Base-by-base conservation (phyloP, 2,797 vertebrate genomes). In the Eupleurogrammus muticus region DNA sequence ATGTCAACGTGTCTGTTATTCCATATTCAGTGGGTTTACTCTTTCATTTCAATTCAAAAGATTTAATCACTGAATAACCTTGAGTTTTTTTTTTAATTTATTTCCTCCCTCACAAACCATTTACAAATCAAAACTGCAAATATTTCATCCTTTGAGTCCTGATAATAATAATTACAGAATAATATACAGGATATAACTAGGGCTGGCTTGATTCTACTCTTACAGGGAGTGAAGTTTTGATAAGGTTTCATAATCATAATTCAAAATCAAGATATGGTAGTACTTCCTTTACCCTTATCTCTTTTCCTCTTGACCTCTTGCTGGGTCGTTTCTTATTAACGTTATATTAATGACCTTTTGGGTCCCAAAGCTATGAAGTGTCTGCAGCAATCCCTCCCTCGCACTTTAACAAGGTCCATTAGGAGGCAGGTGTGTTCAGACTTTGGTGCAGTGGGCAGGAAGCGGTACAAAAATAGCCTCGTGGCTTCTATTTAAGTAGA, bases 381-480 rank as follows among this genome's bases (percentile, higher is more conserved):
- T 74, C 57, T 77, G 67, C 44, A 48, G 56, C 50, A 35, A 87
- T 80, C 66, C 57, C 53, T 57, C 73, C 64, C 34, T n/a, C 64
- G 61, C 59, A 60, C 61, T 84, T 75, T 87, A 87, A 87, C 54
- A 40, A 82, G 65, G 44, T 84, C 79, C 77, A 51, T 2, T 60
- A 81, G 77, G 81, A 82, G 38, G 52, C 51, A 5, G 58, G 11
- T 5, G 35, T 69, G n/a, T 59, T 58, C 34, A 56, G 58, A 19
- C 50, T 75, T 66, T 56, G 38, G 28, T 70, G 8, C 62, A 52
- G 51, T 57, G 56, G 46, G 20, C 46, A 58, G 35, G 6, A 55
- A 61, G 40, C 40, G 7, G 16, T 32, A 46, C n/a, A 35, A 11
- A 3, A 14, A 28, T 54, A 40, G 35, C 38, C 19, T 57, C 17